These are phyloP conservation scores for Etheostoma perlongum DNA, from an alignment of 2,797 vertebrate genomes.

Conservation along the genomic window DNA sequence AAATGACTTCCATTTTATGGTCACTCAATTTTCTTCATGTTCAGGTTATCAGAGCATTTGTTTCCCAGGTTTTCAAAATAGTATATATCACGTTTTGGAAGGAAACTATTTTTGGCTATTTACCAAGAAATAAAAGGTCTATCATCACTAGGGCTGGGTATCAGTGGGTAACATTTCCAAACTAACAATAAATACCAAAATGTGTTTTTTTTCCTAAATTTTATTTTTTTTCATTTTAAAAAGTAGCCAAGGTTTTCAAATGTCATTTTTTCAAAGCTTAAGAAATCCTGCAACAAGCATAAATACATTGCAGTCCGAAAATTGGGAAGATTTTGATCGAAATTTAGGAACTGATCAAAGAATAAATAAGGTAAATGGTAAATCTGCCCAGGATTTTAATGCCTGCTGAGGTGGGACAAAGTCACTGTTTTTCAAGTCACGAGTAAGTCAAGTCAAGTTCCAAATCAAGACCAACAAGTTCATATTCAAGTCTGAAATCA, in stretches of 20 bases:
- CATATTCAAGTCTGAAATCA: neutral
- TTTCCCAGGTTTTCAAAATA: neutral
- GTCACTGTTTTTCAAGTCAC: neutral
- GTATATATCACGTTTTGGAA: conserved; percentile 40
- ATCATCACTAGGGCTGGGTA: conserved; percentile 44
- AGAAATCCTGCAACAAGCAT: neutral
- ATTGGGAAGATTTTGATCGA: neutral
- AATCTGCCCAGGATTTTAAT: neutral
- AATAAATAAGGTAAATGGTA: neutral
- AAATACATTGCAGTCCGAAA: neutral
- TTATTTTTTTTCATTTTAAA: neutral
- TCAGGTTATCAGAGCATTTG: neutral
- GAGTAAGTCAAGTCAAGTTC: neutral
- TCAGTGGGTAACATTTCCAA: neutral
- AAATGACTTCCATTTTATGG: conserved; percentile 3
- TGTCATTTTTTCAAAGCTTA: neutral
- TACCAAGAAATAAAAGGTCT: conserved; percentile 17
- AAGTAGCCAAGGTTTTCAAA: neutral
- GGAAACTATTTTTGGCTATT: conserved; percentile 32
- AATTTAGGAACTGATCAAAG: neutral
- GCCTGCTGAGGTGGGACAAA: neutral
- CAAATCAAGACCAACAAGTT: neutral
- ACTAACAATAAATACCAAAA: neutral
- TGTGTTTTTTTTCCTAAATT: accelerated
- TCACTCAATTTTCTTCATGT: neutral